Conservation (phyloP, 1,140 invertebrate genomes). For the Zaprionus inermis region DNA sequence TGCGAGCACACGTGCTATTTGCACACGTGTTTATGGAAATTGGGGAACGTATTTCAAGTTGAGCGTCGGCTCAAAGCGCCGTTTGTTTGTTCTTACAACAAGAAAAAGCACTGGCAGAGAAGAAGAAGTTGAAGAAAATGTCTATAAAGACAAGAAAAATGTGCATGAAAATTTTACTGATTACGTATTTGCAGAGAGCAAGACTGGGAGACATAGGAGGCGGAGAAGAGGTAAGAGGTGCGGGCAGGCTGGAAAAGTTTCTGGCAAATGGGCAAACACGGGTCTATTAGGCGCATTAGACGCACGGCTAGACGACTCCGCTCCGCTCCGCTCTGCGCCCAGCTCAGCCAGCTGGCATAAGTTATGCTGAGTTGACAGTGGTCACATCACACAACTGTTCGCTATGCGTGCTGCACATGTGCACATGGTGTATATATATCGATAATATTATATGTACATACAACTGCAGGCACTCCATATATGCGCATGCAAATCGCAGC, state of each 20-base stretch:
- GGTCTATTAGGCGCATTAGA: slow-evolving; percentile 77
- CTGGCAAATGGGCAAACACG: slow-evolving; percentile 60
- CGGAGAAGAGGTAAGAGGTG: slow-evolving; percentile 11
- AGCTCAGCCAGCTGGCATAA: slow-evolving; percentile 12
- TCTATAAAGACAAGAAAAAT: slow-evolving; percentile 57
- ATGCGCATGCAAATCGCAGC: slow-evolving; percentile 53
- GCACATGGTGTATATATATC: slow-evolving; percentile 3
- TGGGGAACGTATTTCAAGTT: slow-evolving; percentile 78
- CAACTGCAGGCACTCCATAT: slow-evolving; percentile 41
- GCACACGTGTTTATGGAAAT: slow-evolving; percentile 82
- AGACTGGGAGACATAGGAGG: neutral
- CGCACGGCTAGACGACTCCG: slow-evolving; percentile 51
- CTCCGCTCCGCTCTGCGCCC: neutral
- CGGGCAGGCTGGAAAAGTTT: slow-evolving; percentile 17
- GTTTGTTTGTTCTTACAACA: slow-evolving; percentile 59
- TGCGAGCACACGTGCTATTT: slow-evolving; percentile 76
- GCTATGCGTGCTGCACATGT: slow-evolving; percentile 31
- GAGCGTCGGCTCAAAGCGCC: slow-evolving; percentile 60
- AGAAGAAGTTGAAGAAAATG: slow-evolving; percentile 8
- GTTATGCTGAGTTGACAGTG: slow-evolving; percentile 42
- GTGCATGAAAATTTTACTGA: slow-evolving; percentile 76
- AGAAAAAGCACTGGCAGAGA: neutral
- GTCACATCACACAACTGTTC: slow-evolving; percentile 50
- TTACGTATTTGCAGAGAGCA: slow-evolving; percentile 70
- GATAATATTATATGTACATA: neutral